Conservation (phyloP, 2,888 invertebrate genomes). For the Coelopa pilipes region DNA sequence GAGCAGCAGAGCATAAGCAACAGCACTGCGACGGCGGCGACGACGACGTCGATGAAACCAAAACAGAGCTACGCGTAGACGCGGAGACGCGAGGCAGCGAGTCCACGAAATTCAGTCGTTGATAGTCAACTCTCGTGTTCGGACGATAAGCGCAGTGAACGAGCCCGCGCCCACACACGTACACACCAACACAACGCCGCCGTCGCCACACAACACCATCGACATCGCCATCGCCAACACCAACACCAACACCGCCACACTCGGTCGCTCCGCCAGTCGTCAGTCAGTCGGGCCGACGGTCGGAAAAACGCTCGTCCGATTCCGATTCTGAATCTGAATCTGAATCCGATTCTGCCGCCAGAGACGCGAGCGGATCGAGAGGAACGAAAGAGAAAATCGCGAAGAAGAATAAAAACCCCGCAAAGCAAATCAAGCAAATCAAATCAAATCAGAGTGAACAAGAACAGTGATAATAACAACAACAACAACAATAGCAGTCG, state of each 20-base stretch:
- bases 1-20: neutral
- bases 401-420: too few relatives aligned
- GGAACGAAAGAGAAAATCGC: too few relatives aligned
- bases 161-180: constrained; percentile 36
- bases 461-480: too few relatives aligned
- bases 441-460: too few relatives aligned
- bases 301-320: too few relatives aligned
- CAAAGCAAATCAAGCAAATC: too few relatives aligned
- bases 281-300: neutral
- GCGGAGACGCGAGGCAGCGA: constrained; percentile 39
- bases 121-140: constrained; percentile 64
- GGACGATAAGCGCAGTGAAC: constrained; percentile 57
- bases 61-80: constrained; percentile 9
- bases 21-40: neutral
- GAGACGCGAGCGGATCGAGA: too few relatives aligned
- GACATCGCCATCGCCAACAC: constrained; percentile 4
- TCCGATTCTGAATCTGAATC: too few relatives aligned
- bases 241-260: constrained; percentile 12
- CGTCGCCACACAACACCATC: neutral
- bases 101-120: constrained; percentile 62
- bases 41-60: neutral
- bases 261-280: constrained; percentile 21
- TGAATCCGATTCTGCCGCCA: too few relatives aligned
- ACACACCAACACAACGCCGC: constrained; percentile 17
- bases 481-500: too few relatives aligned